Base-by-base conservation (phyloP, 2,113 vertebrate species). In the Thryonomys swinderianus region DNA sequence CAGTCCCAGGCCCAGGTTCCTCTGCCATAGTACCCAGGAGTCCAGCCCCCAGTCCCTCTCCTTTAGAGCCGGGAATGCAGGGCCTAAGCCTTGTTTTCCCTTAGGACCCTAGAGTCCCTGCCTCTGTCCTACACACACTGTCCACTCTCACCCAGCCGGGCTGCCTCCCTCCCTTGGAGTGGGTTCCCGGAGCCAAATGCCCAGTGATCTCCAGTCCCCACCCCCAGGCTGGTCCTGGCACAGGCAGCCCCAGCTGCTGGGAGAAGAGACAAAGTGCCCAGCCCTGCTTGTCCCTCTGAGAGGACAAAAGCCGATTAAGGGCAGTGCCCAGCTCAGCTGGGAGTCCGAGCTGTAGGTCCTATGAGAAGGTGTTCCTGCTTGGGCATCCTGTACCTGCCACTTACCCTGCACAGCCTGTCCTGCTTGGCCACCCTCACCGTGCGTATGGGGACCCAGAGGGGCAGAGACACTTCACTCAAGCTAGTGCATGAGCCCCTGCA, bases 261-360 rank as follows among this genome's bases (percentile, higher is more conserved):
- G 40, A 90, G 40, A 34, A 82, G 59, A 71, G 30, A 78, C 57
- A 48, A 86, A 51, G 62, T 80, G 85, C 80, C 53, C 80, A 73
- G 83, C n/a, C 23, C 64, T 57, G 90, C 59, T 53, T 88, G 78
- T 76, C 45, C 40, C 92, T 95, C 55, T 67, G 37, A 42, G 90
- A 94, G 88, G 62, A 91, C 96, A 97, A 96, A 96, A 96, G 95
- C 94, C 4, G 14, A 96, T 91, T 88, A 95, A 89, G 59, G 67
- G 69, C 83, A 92, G 64, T 82, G 61, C 91, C 94, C 93, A 62
- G 71, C 84, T 95, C 42, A 71, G 64, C 62, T 6, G n/a, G 74
- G 84, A 67, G 64, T 57, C 78, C 7, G 25, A 37, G 78, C 4
- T 79, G 55, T 51, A 59, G 34, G 66, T 17, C 40, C 74, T 85